Evolutionary conservation across 2,888 invertebrate genomes (phyloP).

Genomic region (Leptinotarsa rubiginosa): DNA sequence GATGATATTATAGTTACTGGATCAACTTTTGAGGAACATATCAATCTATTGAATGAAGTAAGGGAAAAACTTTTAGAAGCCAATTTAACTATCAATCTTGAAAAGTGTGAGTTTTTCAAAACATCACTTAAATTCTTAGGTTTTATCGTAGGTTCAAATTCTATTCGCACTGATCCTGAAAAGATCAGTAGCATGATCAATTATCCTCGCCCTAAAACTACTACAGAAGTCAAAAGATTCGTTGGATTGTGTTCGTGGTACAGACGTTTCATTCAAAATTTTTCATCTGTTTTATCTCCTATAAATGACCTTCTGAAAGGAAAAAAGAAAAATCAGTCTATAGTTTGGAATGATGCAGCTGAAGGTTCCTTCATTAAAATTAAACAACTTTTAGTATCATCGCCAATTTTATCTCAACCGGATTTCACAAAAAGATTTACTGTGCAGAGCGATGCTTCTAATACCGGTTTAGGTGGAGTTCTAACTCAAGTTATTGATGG

Average conservation of each 20-base stretch:
- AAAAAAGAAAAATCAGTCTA: conserved; percentile 3
- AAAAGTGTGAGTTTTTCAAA: conserved; percentile 30
- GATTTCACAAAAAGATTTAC: conserved; percentile 18
- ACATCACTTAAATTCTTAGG: conserved; percentile 33
- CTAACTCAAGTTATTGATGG: conserved; percentile 8
- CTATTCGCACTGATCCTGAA: conserved; percentile 28
- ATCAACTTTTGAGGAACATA: conserved; percentile 16
- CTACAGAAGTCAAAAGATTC: not conserved
- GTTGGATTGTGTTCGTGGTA: not conserved
- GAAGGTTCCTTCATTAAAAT: conserved; percentile 8
- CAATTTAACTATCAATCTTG: conserved; percentile 15
- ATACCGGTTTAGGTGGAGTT: conserved; percentile 13
- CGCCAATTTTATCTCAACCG: conserved; percentile 19
- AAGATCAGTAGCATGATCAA: not conserved
- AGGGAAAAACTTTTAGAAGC: not conserved
- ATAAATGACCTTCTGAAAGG: conserved; percentile 18
- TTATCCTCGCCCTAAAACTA: not conserved
- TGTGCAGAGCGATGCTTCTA: conserved; percentile 7
- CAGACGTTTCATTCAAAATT: not conserved
- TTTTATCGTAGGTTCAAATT: conserved; percentile 34
- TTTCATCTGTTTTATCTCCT: not conserved
- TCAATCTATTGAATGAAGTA: not conserved
- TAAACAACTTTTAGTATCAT: conserved; percentile 19
- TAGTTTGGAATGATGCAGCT: not conserved
- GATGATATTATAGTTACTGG: not conserved